These are phyloP conservation scores for Caenorhabditis plicata DNA, from an alignment of 2,888 invertebrate species.

Conservation along the genomic window DNA sequence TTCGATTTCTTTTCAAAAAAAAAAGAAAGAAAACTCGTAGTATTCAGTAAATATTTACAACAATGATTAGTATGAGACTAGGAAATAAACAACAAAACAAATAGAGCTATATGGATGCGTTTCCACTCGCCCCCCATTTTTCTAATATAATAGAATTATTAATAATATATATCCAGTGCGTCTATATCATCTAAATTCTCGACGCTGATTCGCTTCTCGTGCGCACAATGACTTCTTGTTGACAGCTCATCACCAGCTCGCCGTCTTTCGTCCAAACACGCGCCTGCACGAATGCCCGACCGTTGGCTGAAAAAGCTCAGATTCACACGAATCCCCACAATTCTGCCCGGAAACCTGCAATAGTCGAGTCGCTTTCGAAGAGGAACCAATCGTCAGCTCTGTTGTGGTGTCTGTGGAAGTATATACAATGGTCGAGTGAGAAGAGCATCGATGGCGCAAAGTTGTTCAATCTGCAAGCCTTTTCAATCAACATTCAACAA, in stretches of 20 bases:
- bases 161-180: too few species aligned
- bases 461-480: constrained; percentile 5
- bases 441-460: constrained; percentile 58
- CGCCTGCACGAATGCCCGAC: constrained; percentile 51
- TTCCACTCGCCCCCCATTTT: too few species aligned
- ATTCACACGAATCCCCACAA: neutral
- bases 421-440: constrained; percentile 57
- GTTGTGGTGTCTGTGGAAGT: constrained; percentile 51
- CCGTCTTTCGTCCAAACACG: constrained; percentile 58
- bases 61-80: too few species aligned
- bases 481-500: neutral
- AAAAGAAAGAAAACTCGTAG: too few species aligned
- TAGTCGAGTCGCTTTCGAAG: constrained; percentile 49
- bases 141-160: too few species aligned
- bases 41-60: too few species aligned
- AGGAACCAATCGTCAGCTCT: constrained; percentile 60
- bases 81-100: too few species aligned
- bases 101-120: too few species aligned
- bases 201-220: constrained; percentile 31
- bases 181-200: constrained; percentile 6
- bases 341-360: constrained; percentile 41
- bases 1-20: too few species aligned
- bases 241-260: constrained; percentile 46
- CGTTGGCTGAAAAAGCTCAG: constrained; percentile 24
- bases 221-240: constrained; percentile 56